Conservation (phyloP, 2,113 vertebrate genomes). For the Artemisiospiza belli region DNA sequence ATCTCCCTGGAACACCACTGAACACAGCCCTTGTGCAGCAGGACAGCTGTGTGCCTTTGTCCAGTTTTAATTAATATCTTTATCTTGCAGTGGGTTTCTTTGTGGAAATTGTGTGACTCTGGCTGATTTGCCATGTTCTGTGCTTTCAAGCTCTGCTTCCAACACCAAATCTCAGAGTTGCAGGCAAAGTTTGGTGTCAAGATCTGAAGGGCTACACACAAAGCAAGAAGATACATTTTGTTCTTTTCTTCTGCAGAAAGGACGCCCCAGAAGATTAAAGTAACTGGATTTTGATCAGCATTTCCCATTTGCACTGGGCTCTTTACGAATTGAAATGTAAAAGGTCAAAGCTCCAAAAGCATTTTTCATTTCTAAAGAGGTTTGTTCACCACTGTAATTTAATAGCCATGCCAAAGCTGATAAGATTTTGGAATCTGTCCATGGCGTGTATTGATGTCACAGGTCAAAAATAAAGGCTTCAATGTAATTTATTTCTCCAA, state of each 20-base stretch:
- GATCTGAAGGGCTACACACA: neutral
- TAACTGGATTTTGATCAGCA: slow-evolving; percentile 72
- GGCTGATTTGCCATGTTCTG: neutral
- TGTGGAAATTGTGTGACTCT: neutral
- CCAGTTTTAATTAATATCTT: neutral
- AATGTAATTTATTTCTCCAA: slow-evolving; percentile 74
- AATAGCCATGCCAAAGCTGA: slow-evolving; percentile 73
- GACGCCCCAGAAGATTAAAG: slow-evolving; percentile 63
- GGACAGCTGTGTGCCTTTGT: neutral
- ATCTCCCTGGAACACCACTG: neutral
- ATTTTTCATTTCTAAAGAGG: slow-evolving; percentile 77
- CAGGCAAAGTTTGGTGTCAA: neutral
- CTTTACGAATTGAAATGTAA: slow-evolving; percentile 74
- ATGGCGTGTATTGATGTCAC: slow-evolving; percentile 74
- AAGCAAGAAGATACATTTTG: slow-evolving; percentile 31
- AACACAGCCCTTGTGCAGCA: neutral
- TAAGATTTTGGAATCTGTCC: slow-evolving; percentile 75
- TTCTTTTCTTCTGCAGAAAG: slow-evolving; percentile 58
- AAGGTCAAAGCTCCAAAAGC: slow-evolving; percentile 74
- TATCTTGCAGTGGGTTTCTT: neutral
- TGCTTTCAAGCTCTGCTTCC: neutral
- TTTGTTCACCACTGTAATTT: slow-evolving; percentile 73
- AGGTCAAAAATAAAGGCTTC: slow-evolving; percentile 75
- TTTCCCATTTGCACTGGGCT: slow-evolving; percentile 70
- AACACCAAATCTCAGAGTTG: neutral